phyloP scores from a whole-genome alignment of 1,140 invertebrate species.

The Dendroctonus valens region DNA sequence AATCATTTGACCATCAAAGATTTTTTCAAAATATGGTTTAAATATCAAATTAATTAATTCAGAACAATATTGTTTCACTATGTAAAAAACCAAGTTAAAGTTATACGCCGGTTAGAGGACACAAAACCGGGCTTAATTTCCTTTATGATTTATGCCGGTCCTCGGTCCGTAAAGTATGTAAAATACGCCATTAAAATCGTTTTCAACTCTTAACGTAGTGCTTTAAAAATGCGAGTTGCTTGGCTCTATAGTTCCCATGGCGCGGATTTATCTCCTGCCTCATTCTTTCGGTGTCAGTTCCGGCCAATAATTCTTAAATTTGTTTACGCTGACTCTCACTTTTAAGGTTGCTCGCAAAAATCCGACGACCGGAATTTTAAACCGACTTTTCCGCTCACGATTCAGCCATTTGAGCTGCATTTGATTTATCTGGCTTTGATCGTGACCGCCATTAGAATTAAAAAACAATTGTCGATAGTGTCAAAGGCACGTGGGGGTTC shows the following conservation, averaged over 20 bases:
- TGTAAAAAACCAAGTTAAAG: slow-evolving; percentile 12
- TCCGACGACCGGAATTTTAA: not conserved
- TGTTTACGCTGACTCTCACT: slow-evolving; percentile 17
- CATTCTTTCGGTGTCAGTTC: slow-evolving; percentile 21
- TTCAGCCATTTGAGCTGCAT: too few relatives aligned
- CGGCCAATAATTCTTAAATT: slow-evolving; percentile 27
- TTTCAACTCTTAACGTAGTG: slow-evolving; percentile 29
- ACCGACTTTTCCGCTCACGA: not conserved
- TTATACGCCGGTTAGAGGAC: slow-evolving; percentile 13
- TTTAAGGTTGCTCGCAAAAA: not conserved
- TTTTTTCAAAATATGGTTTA: too few relatives aligned
- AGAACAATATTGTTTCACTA: not conserved
- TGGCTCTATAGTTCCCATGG: slow-evolving; percentile 21
- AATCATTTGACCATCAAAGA: too few relatives aligned
- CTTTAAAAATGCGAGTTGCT: slow-evolving; percentile 25
- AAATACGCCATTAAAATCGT: slow-evolving; percentile 32
- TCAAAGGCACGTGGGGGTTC: too few relatives aligned
- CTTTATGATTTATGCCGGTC: slow-evolving; percentile 26
- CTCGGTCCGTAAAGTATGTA: slow-evolving; percentile 29
- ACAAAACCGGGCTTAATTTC: slow-evolving; percentile 17
- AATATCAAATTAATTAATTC: too few relatives aligned
- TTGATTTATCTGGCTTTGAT: too few relatives aligned
- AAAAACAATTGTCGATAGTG: too few relatives aligned
- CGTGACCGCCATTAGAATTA: too few relatives aligned
- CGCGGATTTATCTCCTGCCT: slow-evolving; percentile 20